Evolutionary conservation across 2,113 vertebrate species (phyloP).

Genomic region (Perca schrenkii): DNA sequence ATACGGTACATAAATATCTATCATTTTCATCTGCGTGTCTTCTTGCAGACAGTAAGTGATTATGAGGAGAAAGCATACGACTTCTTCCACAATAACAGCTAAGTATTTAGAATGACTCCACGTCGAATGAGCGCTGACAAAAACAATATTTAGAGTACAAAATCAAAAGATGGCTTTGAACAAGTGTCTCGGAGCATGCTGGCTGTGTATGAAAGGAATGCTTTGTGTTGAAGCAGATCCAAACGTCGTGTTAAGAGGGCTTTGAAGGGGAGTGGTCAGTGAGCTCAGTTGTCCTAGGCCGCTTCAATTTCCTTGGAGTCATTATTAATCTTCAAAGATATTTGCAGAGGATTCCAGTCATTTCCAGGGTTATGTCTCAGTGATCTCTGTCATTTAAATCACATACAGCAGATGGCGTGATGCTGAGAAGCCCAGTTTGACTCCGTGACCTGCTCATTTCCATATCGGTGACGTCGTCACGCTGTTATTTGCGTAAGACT

Average conservation of each 20-base stretch:
- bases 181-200: constrained; percentile 1
- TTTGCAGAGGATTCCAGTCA: constrained; percentile 12
- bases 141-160: constrained; percentile 42
- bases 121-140: constrained; percentile 4
- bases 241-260: constrained; percentile 11
- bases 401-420: not conserved
- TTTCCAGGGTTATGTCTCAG: constrained; percentile 18
- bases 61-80: constrained; percentile 4
- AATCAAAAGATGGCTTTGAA: constrained; percentile 30
- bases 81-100: not conserved
- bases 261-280: constrained; percentile 18
- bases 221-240: constrained; percentile 39
- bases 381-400: constrained; percentile 29
- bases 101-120: constrained; percentile 8
- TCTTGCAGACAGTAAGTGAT: not conserved
- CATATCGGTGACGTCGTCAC: too few relatives aligned
- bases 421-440: not conserved
- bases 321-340: constrained; percentile 57
- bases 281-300: constrained; percentile 19
- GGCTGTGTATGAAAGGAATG: constrained; percentile 20
- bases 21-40: constrained; percentile 5
- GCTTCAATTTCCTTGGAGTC: constrained; percentile 58
- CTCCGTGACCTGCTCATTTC: too few relatives aligned
- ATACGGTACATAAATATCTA: constrained; percentile 16
- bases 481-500: too few relatives aligned